A percentile compares a stretch with the other conserved stretches of the same genome.
phyloP scores from a whole-genome alignment of 2,113 vertebrate species.

The Hippocampus mohnikei region DNA sequence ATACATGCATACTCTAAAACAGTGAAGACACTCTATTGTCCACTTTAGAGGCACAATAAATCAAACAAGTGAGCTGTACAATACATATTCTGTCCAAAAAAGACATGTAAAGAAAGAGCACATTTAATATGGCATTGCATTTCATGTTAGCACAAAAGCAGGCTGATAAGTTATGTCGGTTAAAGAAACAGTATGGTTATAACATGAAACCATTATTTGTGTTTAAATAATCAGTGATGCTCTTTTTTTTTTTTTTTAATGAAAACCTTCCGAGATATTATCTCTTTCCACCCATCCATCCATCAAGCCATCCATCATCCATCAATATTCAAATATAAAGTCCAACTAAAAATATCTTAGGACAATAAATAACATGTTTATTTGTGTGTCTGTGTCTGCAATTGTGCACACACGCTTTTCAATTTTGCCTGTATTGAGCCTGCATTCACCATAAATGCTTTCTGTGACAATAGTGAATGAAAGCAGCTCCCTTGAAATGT shows the following conservation, averaged over 20 bases:
- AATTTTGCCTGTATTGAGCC: constrained; percentile 16
- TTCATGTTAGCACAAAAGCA: not conserved
- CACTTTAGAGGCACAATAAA: not conserved
- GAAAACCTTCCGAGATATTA: not conserved
- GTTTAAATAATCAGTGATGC: not conserved
- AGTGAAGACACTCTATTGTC: not conserved
- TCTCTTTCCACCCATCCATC: not conserved
- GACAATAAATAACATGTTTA: constrained; percentile 8
- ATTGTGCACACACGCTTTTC: not conserved
- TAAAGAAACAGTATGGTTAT: not conserved
- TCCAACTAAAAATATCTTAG: not conserved
- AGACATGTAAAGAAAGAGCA: too few species aligned
- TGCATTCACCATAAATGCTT: constrained; percentile 31
- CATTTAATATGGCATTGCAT: not conserved
- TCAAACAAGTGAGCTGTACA: not conserved
- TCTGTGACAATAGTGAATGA: constrained; percentile 37
- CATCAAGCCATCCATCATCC: not conserved
- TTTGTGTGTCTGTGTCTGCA: not conserved
- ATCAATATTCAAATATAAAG: not conserved
- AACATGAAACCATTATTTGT: not conserved
- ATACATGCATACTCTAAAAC: not conserved
- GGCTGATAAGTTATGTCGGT: too few species aligned
- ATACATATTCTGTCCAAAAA: too few species aligned
- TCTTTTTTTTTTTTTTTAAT: not conserved
- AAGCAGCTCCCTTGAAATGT: constrained; percentile 54